A percentile compares a stretch with the other conserved stretches of the same genome.
Evolutionary conservation across 1,140 invertebrate genomes (phyloP).

Genomic region (Papilio glaucus): DNA sequence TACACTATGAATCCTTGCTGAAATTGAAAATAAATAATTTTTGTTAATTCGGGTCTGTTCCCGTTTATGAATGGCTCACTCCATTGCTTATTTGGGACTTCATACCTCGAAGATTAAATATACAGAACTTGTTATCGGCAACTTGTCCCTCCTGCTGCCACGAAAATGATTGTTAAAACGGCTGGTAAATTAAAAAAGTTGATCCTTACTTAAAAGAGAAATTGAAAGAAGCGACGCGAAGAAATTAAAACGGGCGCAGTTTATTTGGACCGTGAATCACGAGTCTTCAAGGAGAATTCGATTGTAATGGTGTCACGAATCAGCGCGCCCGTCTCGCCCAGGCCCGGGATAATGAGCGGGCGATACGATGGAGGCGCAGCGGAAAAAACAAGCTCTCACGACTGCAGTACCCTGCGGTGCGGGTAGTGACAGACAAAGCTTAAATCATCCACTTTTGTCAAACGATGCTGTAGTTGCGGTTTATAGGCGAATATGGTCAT

Average conservation of each 20-base stretch:
- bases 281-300: conserved; percentile 65
- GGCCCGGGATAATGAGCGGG: conserved; percentile 59
- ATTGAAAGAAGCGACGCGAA: conserved; percentile 33
- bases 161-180: not conserved
- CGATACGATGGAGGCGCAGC: conserved; percentile 51
- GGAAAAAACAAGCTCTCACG: conserved; percentile 39
- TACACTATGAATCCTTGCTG: no score
- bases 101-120: not conserved
- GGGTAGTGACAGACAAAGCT: not conserved
- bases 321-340: conserved; percentile 51
- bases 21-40: no score
- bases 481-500: no score
- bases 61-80: no score
- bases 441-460: not conserved
- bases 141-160: not conserved
- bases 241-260: conserved; percentile 24
- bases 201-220: conserved; percentile 10
- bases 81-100: no score
- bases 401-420: not conserved
- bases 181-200: conserved; percentile 30
- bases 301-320: conserved; percentile 66
- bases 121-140: not conserved
- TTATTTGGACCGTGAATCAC: conserved; percentile 68
- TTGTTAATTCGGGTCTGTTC: no score
- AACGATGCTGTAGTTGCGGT: no score